Base-by-base conservation (phyloP, 2,797 vertebrate genomes). In the Pseudocheirus occidentalis region DNA sequence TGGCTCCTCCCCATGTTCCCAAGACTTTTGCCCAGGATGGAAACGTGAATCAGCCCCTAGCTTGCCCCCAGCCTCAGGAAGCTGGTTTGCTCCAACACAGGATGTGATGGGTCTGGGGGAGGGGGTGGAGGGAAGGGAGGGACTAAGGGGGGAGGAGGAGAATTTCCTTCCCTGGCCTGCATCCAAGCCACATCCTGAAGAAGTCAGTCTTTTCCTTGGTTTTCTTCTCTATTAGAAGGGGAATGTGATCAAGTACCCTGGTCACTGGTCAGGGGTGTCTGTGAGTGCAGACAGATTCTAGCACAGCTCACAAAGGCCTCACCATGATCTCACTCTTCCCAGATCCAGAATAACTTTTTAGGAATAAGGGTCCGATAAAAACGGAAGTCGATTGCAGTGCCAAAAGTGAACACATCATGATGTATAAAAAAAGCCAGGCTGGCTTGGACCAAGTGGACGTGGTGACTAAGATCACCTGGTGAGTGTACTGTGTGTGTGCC, bases 151-250 rank as follows among this genome's bases (percentile, higher is more conserved):
- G 28, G 40, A 9, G 16, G 40, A 11, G 91, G 46, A 53, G 55
- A 10, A 24, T 7, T 24, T 58, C 40, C 28, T 11, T 12, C 31
- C 34, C 54, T 5, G 4, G 62, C 94, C 55, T 96, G 94, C 92
- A 58, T 62, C 87, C 91, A 18, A 58, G 90, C 73, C 57, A 7
- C 18, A 40, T 58, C 1, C 93, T 50, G 9, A 52, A 91, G 57
- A 10, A 55, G 0, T 3, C 62, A 46, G 5, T 13, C 92, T 0
- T 0, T 18, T 89, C 0, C 0, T 0, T 4, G 28, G 54, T 55
- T 14, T 87, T 50, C 24, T 87, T 87, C 10, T 87, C 73, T 27
- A 27, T 24, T 12, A 87, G 73, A 50, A 87, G 40, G 21, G 73
- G 40, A 87, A 87, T 87, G 21, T 46, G 73, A 87, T 50, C 9